Base-by-base conservation (phyloP, 2,113 vertebrate genomes). In the Galeopterus variegatus region DNA sequence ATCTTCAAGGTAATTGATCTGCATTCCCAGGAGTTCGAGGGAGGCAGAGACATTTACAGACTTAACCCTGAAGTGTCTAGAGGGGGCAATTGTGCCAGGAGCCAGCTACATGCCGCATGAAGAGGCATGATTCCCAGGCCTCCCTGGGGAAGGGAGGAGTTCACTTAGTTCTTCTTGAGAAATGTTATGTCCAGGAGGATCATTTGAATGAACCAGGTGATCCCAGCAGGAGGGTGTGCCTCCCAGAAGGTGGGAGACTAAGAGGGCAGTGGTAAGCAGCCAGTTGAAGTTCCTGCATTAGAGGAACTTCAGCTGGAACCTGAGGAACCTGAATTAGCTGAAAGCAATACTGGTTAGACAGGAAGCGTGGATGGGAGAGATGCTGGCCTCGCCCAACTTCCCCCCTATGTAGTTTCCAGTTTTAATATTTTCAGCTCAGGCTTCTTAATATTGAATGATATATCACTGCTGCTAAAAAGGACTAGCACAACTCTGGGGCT, bases 101-200 rank as follows among this genome's bases (percentile, higher is more conserved):
- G 15, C 76, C 18, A 72, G 52, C 75, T 36, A n/a, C 17, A 41
- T 3, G 28, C 3, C 69, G 33, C 5, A 3, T 31, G n/a, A 77
- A 69, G 28, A 79, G 45, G 12, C 36, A 36, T 11, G n/a, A 33
- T 52, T 79, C 14, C 58, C 45, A 36, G 33, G 12, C 21, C 33
- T 76, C 70, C 45, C 69, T 73, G 62, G 18, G 50, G 15, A 83
- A 76, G 31, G 33, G 17, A 95, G 48, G 45, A 21, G 54, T 10
- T 70, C 87, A 48, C 18, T 65, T 24, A 88, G 26, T 18, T 77
- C n/a, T 93, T 93, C 65, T 52, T 76, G 70, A 70, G 72, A 89
- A 62, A 84, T 54, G 24, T 13, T 84, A 18, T 76, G 18, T 64
- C 33, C 54, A 48, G 62, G 28, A 79, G n/a, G 45, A 72, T 28